phyloP scores from a whole-genome alignment of 2,888 invertebrate species.

The Apotomis capreana region DNA sequence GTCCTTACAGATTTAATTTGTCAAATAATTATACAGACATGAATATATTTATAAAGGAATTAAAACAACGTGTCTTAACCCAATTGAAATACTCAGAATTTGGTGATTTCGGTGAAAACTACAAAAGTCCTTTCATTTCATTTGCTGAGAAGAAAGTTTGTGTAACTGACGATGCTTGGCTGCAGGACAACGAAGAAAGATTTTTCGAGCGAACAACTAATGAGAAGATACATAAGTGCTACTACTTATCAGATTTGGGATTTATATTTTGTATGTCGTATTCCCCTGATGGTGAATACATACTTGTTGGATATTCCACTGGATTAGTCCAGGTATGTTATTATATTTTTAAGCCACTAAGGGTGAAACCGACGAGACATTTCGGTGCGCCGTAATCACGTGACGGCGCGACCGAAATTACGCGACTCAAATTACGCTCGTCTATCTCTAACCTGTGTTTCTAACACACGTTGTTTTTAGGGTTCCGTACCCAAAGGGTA shows the following conservation, averaged over 20 bases:
- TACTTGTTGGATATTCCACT: conserved; percentile 59
- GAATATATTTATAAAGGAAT: conserved; percentile 60
- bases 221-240: conserved; percentile 43
- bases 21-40: conserved; percentile 62
- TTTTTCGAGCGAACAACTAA: conserved; percentile 67
- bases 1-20: conserved; percentile 61
- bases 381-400: too few relatives aligned
- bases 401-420: too few relatives aligned
- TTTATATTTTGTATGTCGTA: conserved; percentile 51
- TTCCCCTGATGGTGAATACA: conserved; percentile 54
- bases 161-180: conserved; percentile 55
- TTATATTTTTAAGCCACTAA: too few relatives aligned
- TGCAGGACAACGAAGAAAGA: conserved; percentile 62
- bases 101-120: conserved; percentile 45
- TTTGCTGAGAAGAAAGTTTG: conserved; percentile 60
- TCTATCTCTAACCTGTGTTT: too few relatives aligned
- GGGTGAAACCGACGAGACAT: too few relatives aligned
- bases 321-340: conserved; percentile 62
- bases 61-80: conserved; percentile 60
- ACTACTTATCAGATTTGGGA: conserved; percentile 44
- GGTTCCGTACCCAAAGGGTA: too few relatives aligned
- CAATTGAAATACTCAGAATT: conserved; percentile 48
- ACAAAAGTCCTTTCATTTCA: conserved; percentile 55
- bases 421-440: too few relatives aligned
- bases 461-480: too few relatives aligned